phyloP scores from a whole-genome alignment of 2,797 vertebrate genomes.

The Limosa lapponica region DNA sequence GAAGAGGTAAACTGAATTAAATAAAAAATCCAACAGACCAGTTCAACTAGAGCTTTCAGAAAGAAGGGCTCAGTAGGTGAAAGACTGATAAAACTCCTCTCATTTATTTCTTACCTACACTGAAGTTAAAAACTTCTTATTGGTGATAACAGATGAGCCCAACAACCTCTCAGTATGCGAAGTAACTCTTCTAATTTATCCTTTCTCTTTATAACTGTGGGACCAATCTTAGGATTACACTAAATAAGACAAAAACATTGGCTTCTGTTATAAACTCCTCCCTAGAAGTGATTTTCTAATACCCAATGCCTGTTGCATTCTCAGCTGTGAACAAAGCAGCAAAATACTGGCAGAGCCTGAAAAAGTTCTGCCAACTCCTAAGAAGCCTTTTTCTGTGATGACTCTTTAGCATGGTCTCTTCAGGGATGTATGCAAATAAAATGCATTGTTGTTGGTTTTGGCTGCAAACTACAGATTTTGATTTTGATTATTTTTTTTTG shows the following conservation, averaged over 20 bases:
- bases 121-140: neutral
- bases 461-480: neutral
- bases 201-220: neutral
- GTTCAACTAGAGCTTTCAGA: neutral
- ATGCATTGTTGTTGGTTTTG: neutral
- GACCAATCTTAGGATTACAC: neutral
- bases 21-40: neutral
- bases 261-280: neutral
- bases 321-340: neutral
- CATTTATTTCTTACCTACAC: neutral
- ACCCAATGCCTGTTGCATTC: neutral
- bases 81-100: neutral
- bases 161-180: neutral
- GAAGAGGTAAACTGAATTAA: neutral
- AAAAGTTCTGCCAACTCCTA: neutral
- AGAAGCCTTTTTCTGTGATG: neutral
- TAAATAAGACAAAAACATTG: neutral
- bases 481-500: neutral
- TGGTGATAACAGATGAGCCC: neutral
- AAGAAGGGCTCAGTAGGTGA: neutral
- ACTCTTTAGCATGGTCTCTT: neutral
- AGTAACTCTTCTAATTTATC: neutral
- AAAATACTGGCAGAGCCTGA: neutral
- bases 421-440: neutral
- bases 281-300: neutral